A percentile compares a stretch with the other conserved stretches of the same genome.
Conservation (phyloP, 1,140 invertebrate genomes). For the Pantala flavescens region DNA sequence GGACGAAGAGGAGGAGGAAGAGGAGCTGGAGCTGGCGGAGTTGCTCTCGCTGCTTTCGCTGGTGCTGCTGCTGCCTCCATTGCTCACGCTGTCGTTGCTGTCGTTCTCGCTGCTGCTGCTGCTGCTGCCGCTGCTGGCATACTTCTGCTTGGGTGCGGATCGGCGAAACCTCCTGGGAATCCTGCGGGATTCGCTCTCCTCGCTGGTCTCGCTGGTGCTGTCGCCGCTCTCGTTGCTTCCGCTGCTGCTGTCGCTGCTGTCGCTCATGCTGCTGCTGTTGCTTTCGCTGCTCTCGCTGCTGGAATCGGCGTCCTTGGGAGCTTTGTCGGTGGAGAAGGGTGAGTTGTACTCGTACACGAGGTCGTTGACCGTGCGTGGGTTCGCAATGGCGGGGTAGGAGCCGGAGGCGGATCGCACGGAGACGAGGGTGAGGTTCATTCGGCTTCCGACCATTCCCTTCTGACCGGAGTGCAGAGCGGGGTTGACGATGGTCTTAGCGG, state of each 20-base stretch:
- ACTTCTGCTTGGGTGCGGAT: conserved; percentile 16
- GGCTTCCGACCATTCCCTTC: conserved; percentile 47
- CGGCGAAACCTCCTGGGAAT: conserved; percentile 5
- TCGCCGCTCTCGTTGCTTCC: conserved; percentile 21
- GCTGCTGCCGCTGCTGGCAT: conserved; percentile 6
- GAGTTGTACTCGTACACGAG: conserved; percentile 43
- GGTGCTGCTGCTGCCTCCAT: conserved; percentile 24
- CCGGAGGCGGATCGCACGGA: conserved; percentile 27
- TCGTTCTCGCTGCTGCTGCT: conserved; percentile 1
- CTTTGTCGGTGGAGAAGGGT: conserved; percentile 18
- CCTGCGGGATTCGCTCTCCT: conserved; percentile 27
- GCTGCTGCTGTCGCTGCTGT: conserved; percentile 17
- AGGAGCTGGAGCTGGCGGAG: conserved; percentile 16
- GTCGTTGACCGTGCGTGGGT: conserved; percentile 37
- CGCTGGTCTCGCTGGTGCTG: conserved; percentile 12
- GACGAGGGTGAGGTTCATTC: conserved; percentile 42
- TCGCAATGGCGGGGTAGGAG: conserved; percentile 22
- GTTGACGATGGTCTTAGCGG: conserved; percentile 42
- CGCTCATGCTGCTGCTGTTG: neutral
- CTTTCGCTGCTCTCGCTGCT: neutral
- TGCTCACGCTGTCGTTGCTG: neutral
- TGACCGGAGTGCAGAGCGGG: conserved; percentile 38
- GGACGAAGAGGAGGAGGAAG: conserved; percentile 20
- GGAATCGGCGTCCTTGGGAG: neutral
- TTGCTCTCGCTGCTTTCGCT: conserved; percentile 20